These are phyloP conservation scores for Sicus ferrugineus DNA, from an alignment of 2,888 invertebrate genomes.

Conservation along the genomic window DNA sequence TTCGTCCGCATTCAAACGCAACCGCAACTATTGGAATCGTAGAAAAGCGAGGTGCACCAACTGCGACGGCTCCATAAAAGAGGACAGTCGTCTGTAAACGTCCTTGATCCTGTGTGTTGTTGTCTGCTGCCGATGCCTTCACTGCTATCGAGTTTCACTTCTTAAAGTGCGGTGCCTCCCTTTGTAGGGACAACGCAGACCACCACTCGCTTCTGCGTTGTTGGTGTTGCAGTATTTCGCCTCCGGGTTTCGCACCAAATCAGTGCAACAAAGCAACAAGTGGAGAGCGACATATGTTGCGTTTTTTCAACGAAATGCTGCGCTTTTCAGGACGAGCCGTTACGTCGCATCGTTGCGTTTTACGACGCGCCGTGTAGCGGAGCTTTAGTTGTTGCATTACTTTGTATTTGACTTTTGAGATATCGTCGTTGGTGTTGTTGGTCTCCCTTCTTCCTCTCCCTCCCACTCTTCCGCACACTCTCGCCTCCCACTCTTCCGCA, in stretches of 20 bases:
- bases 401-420: constrained; percentile 28
- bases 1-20: neutral
- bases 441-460: neutral
- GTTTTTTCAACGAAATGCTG: neutral
- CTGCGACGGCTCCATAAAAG: constrained; percentile 33
- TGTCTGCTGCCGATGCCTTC: neutral
- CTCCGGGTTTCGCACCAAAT: constrained; percentile 19
- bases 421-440: neutral
- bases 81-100: constrained; percentile 35
- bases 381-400: neutral
- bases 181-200: neutral
- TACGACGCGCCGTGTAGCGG: neutral
- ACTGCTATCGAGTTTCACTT: neutral
- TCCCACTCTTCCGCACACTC: neutral
- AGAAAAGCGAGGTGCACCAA: neutral
- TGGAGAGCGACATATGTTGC: constrained; percentile 15
- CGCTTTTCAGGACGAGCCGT: neutral
- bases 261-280: constrained; percentile 32
- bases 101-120: constrained; percentile 6
- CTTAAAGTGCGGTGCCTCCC: neutral
- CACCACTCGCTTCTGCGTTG: neutral
- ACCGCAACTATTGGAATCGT: neutral
- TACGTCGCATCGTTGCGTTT: constrained; percentile 10
- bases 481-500: neutral
- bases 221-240: constrained; percentile 9